A percentile compares a stretch with the other conserved stretches of the same genome.
These are phyloP conservation scores for Argyrosomus japonicus DNA, from an alignment of 2,113 vertebrate genomes.

Conservation along the genomic window DNA sequence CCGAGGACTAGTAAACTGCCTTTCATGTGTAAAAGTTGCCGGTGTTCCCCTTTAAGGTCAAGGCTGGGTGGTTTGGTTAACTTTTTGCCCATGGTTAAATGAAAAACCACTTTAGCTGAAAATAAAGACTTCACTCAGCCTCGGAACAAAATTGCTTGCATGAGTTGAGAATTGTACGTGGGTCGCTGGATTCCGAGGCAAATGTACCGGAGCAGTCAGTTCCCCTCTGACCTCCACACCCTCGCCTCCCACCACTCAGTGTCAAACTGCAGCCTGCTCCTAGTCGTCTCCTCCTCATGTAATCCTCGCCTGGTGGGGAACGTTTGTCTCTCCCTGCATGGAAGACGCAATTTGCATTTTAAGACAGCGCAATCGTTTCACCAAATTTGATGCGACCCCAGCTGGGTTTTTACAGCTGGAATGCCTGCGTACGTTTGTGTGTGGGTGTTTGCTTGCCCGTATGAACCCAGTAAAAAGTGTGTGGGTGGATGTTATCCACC, in stretches of 20 bases:
- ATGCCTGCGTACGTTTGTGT: conserved; percentile 24
- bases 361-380: conserved; percentile 5
- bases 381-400: conserved; percentile 28
- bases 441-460: conserved; percentile 15
- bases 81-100: conserved; percentile 14
- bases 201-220: neutral
- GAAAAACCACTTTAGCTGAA: conserved; percentile 17
- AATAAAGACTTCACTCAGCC: conserved; percentile 8
- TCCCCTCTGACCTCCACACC: neutral
- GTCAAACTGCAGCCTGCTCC: conserved; percentile 18
- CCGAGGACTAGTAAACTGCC: neutral
- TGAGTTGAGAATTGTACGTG: conserved; percentile 1
- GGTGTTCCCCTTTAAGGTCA: neutral
- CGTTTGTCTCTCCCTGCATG: neutral
- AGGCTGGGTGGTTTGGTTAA: neutral
- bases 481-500: conserved; percentile 21
- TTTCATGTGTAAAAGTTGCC: neutral
- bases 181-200: conserved; percentile 16
- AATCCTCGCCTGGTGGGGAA: neutral
- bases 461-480: neutral
- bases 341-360: conserved; percentile 34
- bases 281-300: neutral
- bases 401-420: conserved; percentile 35
- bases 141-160: neutral
- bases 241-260: neutral